Base-by-base conservation (phyloP, 1,140 invertebrate genomes). In the Orussus abietinus region DNA sequence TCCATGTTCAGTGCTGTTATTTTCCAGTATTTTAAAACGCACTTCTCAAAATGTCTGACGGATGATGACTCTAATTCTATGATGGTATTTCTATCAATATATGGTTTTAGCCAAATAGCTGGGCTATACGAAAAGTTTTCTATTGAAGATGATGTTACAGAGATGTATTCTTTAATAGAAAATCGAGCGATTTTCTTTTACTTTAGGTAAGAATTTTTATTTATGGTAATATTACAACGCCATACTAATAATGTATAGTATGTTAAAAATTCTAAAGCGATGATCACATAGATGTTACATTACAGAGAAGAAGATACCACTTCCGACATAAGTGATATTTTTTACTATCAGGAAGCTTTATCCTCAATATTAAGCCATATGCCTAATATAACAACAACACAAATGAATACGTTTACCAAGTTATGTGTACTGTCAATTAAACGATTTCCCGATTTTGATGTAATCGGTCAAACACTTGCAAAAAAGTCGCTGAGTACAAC, bases 361-460 rank as follows among this genome's bases (percentile, higher is more conserved):
- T 68, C 69, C 11, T 46, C 59, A 51, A 64, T 75, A 31, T 34
- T 75, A 14, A 42, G 39, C 13, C 55, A 72, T 15, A 47, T 67
- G 32, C 49, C 62, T 1, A 46, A 55, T 20, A 47, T 72, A 36
- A 64, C 66, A 4, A 45, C 57, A 5, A 58, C 65, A 43, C 66
- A 77, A 41, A 49, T 78, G 7, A 57, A 54, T 34, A 47, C 57
- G 12, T 42, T 77, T 10, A 53, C 64, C 36, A 66, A 66, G 36
- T 44, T 73, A 6, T 56, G 55, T 32, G 34, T 38, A 33, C 47
- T 63, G 19, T 19, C 53, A 3, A 49, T 73, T 15, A 77, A 76
- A 55, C 61, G 54, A 38, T 80, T 72, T 59, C 70, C 76, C 12
- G 54, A 70, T 35, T 45, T 77, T 12, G 35, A 61, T 10, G 22